These are phyloP conservation scores for Diplogasteroides magnus DNA, from an alignment of 1,140 invertebrate species.

Conservation along the genomic window DNA sequence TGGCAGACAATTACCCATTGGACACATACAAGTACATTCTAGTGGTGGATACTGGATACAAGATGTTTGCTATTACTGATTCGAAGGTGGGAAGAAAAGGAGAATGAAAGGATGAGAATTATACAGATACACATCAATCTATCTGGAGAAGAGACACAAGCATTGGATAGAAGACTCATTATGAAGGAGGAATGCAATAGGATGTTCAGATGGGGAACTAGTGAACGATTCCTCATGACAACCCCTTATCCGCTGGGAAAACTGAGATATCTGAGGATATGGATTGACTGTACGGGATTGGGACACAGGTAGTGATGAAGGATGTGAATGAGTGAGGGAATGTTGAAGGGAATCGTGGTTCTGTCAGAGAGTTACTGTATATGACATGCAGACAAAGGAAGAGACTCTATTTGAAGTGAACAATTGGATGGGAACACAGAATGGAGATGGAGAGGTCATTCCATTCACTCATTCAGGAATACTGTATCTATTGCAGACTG, in stretches of 20 bases:
- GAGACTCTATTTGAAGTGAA: conserved; percentile 61
- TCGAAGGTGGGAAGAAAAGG: conserved; percentile 57
- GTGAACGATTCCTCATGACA: conserved; percentile 61
- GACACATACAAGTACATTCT: conserved; percentile 63
- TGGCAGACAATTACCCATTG: conserved; percentile 60
- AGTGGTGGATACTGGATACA: conserved; percentile 60
- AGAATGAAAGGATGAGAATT: conserved; percentile 1
- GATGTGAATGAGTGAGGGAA: neutral
- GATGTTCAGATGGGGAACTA: conserved; percentile 58
- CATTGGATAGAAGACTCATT: conserved; percentile 57
- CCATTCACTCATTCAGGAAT: neutral
- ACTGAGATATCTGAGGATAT: conserved; percentile 61
- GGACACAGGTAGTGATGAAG: conserved; percentile 35
- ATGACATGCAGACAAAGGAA: conserved; percentile 61
- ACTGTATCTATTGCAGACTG: neutral
- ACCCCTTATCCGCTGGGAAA: conserved; percentile 58
- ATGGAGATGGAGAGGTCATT: conserved; percentile 59
- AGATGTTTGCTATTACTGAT: conserved; percentile 59
- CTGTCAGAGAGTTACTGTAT: conserved; percentile 59
- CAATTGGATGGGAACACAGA: conserved; percentile 63
- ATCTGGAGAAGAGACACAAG: conserved; percentile 61
- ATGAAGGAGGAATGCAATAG: conserved; percentile 13
- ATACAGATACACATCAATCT: conserved; percentile 60
- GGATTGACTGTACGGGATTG: conserved; percentile 63
- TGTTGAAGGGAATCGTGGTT: conserved; percentile 60